Conservation (phyloP, 2,113 vertebrate genomes). For the Vulpes vulpes region DNA sequence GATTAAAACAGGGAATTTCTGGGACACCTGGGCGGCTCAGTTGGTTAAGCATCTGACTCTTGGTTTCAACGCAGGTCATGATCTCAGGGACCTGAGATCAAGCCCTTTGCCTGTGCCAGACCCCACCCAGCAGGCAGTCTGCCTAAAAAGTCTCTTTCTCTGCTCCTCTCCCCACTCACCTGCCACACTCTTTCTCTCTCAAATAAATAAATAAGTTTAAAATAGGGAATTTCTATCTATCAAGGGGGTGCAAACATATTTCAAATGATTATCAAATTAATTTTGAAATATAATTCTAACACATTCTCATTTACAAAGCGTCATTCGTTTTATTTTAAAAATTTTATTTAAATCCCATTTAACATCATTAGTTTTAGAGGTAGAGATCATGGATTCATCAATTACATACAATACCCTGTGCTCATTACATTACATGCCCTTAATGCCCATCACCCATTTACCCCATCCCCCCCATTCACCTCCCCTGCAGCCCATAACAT, state of each 20-base stretch:
- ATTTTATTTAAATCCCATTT: too few relatives aligned
- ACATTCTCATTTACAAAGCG: background rate
- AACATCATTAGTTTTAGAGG: too few relatives aligned
- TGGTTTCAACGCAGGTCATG: background rate
- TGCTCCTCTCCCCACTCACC: too few relatives aligned
- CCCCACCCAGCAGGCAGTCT: background rate
- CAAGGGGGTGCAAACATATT: conserved; percentile 50
- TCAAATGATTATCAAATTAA: conserved; percentile 68
- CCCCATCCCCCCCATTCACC: too few relatives aligned
- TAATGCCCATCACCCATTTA: too few relatives aligned
- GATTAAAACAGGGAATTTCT: background rate
- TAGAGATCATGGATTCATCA: too few relatives aligned
- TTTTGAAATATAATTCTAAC: conserved; percentile 33
- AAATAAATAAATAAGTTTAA: too few relatives aligned
- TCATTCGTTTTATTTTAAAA: background rate
- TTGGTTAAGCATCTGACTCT: background rate
- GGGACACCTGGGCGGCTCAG: background rate
- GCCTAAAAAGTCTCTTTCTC: too few relatives aligned
- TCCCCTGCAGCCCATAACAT: background rate
- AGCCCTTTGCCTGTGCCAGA: background rate
- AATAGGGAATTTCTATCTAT: background rate
- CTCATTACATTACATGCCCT: too few relatives aligned
- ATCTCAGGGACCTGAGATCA: background rate
- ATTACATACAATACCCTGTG: too few relatives aligned
- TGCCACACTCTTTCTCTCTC: too few relatives aligned